Evolutionary conservation across 2,888 invertebrate genomes (phyloP).

Genomic region (Metellina segmentata): DNA sequence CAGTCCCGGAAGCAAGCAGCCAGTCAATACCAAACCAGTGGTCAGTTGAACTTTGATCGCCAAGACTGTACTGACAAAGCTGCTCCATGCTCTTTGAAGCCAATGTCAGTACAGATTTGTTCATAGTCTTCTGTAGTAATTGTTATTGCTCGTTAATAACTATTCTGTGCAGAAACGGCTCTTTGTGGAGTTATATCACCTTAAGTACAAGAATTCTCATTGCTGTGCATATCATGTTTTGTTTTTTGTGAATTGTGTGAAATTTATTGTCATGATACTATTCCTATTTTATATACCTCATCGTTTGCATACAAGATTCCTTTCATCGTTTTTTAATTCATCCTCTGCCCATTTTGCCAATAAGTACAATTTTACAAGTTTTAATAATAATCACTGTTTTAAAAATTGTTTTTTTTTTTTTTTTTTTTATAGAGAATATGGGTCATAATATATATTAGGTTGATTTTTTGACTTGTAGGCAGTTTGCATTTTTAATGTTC

Average conservation of each 20-base stretch:
- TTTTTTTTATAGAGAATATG: too few relatives aligned
- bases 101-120: slow-evolving; percentile 78
- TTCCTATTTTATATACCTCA: slow-evolving; percentile 74
- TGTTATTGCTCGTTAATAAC: slow-evolving; percentile 30
- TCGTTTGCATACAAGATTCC: slow-evolving; percentile 65
- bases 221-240: slow-evolving; percentile 74
- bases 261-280: slow-evolving; percentile 60
- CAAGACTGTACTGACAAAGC: slow-evolving; percentile 81
- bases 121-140: slow-evolving; percentile 28
- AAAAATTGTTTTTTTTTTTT: background rate
- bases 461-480: background rate
- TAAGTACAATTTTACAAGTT: slow-evolving; percentile 68
- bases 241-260: slow-evolving; percentile 54
- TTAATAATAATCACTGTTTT: slow-evolving; percentile 9
- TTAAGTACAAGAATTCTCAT: slow-evolving; percentile 76
- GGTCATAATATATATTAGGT: background rate
- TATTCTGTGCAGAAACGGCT: slow-evolving; percentile 1
- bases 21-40: slow-evolving; percentile 75
- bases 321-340: slow-evolving; percentile 54
- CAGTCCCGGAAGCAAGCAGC: slow-evolving; percentile 57
- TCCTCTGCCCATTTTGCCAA: slow-evolving; percentile 67
- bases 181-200: slow-evolving; percentile 60
- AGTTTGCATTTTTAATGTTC: slow-evolving; percentile 8
- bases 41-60: slow-evolving; percentile 79
- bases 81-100: slow-evolving; percentile 81